Conservation (phyloP, 2,113 vertebrate species). For the Cyprinus carpio region DNA sequence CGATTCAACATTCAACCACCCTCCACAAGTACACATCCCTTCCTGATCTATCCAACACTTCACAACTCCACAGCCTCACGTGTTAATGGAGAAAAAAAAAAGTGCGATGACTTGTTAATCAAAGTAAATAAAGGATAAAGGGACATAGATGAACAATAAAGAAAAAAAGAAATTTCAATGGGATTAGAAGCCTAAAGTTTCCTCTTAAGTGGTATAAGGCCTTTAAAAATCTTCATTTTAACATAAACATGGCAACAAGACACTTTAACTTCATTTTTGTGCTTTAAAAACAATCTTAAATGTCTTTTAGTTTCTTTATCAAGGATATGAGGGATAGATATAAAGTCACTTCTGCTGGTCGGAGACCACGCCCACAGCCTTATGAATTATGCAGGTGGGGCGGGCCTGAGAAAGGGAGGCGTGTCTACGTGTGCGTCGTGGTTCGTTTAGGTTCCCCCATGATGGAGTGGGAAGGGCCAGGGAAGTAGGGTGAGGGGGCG, state of each 20-base stretch:
- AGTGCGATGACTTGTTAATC: background rate
- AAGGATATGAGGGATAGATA: background rate
- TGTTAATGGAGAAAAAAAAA: background rate
- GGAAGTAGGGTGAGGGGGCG: slow-evolving; percentile 68
- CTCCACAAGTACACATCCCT: background rate
- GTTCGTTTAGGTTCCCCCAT: slow-evolving; percentile 77
- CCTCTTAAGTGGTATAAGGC: slow-evolving; percentile 33
- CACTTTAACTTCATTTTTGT: slow-evolving; percentile 63
- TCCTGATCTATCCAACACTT: background rate
- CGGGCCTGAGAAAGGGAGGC: slow-evolving; percentile 58
- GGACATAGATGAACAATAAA: background rate
- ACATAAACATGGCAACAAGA: background rate
- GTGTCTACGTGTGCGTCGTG: slow-evolving; percentile 49
- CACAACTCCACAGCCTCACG: slow-evolving; percentile 34
- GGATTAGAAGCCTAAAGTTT: background rate
- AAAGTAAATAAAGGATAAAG: background rate
- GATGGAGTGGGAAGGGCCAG: slow-evolving; percentile 68
- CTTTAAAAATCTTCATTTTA: background rate
- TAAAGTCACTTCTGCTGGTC: background rate
- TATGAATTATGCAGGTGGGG: slow-evolving; percentile 62
- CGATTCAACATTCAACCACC: slow-evolving; percentile 32
- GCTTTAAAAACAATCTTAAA: slow-evolving; percentile 63
- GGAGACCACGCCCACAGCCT: slow-evolving; percentile 17
- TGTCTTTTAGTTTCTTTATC: slow-evolving; percentile 16
- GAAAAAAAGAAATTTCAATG: background rate